Evolutionary conservation across 2,113 vertebrate genomes (phyloP).

Genomic region (Tenebrosternarchus preto): DNA sequence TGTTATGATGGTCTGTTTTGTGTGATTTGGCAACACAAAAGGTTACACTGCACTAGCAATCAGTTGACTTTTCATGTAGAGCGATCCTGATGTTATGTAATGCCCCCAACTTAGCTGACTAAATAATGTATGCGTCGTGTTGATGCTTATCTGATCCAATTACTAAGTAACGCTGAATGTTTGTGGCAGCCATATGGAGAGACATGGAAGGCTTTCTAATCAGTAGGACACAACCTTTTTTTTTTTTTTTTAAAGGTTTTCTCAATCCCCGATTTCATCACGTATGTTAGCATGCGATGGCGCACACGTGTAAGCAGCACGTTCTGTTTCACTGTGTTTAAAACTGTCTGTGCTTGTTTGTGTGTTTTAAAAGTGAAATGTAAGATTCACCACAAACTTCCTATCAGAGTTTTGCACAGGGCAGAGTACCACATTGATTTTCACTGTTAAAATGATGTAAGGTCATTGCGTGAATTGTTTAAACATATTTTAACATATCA

Average conservation of each 20-base stretch:
- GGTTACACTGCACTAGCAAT: background rate
- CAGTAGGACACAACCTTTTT: background rate
- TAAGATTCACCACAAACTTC: no score
- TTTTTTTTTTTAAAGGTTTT: background rate
- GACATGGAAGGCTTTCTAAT: background rate
- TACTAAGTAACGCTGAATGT: constrained; percentile 14
- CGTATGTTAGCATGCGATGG: no score
- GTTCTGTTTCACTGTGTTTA: no score
- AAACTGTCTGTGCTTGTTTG: no score
- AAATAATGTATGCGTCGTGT: constrained; percentile 41
- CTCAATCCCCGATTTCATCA: background rate
- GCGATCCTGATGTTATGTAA: constrained; percentile 35
- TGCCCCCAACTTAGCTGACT: constrained; percentile 20
- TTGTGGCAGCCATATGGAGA: background rate
- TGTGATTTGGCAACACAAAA: background rate
- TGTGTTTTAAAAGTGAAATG: no score
- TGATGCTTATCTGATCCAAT: constrained; percentile 18
- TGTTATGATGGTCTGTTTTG: background rate
- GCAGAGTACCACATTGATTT: no score
- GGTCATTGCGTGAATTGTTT: no score
- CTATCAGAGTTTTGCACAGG: no score
- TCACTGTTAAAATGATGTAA: no score
- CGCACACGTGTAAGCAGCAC: background rate
- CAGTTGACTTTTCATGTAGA: background rate
- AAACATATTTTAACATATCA: no score